Evolutionary conservation across 2,888 invertebrate genomes (phyloP), one percentile per base, ranked within the genome.

Genomic region (Phaonia tiefii): DNA sequence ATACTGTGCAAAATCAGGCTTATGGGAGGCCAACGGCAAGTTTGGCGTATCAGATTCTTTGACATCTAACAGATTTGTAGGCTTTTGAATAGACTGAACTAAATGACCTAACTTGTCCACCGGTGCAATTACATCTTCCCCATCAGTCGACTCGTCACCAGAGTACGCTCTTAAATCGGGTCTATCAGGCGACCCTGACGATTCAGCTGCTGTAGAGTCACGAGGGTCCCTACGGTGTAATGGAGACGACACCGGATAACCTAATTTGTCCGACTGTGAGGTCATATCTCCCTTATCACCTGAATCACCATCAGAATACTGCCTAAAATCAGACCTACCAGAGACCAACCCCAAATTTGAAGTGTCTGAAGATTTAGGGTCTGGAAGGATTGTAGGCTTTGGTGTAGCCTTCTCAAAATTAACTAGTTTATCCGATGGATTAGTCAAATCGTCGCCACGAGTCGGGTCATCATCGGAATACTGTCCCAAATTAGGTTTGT

Each of bases 241-340:
- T n/a, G n/a, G n/a, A n/a, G n/a, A n/a, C n/a, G n/a, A n/a, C n/a
- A n/a, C n/a, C n/a, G n/a, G n/a, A n/a, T n/a, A n/a, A n/a, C n/a
- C n/a, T n/a, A n/a, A n/a, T n/a, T n/a, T n/a, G n/a, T n/a, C n/a
- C n/a, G n/a, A n/a, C n/a, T n/a, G n/a, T n/a, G n/a, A n/a, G n/a
- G n/a, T n/a, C n/a, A n/a, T 39, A 39, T 8, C 20, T 22, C 26
- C 11, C 0, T 67, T 78, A 3, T 72, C 73, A 49, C 75, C 72
- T 11, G 73, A 51, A 25, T 82, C 71, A n/a, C 66, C 73, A 39
- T 82, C 79, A 31, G 76, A 72, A 60, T 81, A 76, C 0, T 39
- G 39, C 15, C 20, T 60, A 1, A 22, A 0, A 20, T 7, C 13
- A 4, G 77, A 31, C 37, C 54, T 77, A 1, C 15, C 13, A 15